Conservation (phyloP, 2,888 invertebrate species). For the Tachina fera region DNA sequence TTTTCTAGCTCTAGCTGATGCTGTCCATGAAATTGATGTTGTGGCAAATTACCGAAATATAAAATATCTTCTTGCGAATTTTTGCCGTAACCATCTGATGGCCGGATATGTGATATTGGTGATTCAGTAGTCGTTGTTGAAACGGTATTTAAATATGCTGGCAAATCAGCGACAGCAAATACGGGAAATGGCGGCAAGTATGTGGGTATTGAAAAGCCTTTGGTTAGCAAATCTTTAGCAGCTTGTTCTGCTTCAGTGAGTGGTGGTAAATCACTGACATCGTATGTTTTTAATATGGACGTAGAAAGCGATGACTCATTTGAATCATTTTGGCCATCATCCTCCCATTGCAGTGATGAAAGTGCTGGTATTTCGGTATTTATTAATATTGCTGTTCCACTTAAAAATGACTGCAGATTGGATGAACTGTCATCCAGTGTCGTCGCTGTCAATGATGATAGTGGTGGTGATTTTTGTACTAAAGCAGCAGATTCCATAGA, state of each 20-base stretch:
- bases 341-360: constrained; percentile 45
- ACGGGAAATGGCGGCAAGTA: constrained; percentile 80
- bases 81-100: constrained; percentile 76
- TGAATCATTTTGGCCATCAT: constrained; percentile 44
- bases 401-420: constrained; percentile 45
- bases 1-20: constrained; percentile 62
- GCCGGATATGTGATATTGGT: constrained; percentile 53
- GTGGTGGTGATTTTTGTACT: constrained; percentile 51
- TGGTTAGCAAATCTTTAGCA: constrained; percentile 78
- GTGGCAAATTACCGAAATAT: constrained; percentile 59
- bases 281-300: constrained; percentile 57
- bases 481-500: constrained; percentile 59
- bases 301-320: constrained; percentile 65
- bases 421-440: constrained; percentile 52
- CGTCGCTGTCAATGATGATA: constrained; percentile 70
- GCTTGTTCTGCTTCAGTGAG: constrained; percentile 67
- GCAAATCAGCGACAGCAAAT: constrained; percentile 79
- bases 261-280: constrained; percentile 68
- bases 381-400: constrained; percentile 43
- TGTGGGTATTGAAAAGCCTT: constrained; percentile 80
- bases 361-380: constrained; percentile 44
- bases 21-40: constrained; percentile 63
- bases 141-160: constrained; percentile 76
- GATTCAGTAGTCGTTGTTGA: constrained; percentile 74
- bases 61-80: constrained; percentile 60